Percentiles rank a stretch among this genome's conserved stretches.
These are phyloP conservation scores for Serripes groenlandicus DNA, from an alignment of 2,888 invertebrate genomes.

Conservation along the genomic window DNA sequence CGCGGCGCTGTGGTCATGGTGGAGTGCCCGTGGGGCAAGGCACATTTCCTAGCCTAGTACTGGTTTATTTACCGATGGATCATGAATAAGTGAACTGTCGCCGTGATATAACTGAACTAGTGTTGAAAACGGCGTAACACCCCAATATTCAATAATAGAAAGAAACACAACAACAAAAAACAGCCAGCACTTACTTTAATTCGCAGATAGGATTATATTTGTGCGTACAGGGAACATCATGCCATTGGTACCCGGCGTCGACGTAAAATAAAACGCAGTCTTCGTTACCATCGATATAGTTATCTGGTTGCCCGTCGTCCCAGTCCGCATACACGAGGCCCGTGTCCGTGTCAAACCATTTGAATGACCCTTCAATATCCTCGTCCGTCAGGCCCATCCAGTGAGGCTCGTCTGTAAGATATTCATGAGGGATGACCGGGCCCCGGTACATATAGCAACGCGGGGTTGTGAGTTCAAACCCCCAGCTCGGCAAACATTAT, in stretches of 20 bases:
- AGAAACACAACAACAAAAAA: neutral
- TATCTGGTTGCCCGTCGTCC: conserved; percentile 19
- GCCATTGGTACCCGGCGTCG: conserved; percentile 9
- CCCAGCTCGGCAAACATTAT: too few species aligned
- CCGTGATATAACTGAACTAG: too few species aligned
- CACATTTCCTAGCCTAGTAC: too few species aligned
- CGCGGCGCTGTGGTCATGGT: too few species aligned
- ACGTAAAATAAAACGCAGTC: conserved; percentile 15
- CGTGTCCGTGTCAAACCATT: conserved; percentile 25
- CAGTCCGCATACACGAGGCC: conserved; percentile 17
- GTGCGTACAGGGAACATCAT: conserved; percentile 27
- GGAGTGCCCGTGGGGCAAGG: too few species aligned
- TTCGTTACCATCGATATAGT: conserved; percentile 10
- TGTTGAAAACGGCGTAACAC: too few species aligned
- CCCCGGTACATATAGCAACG: too few species aligned
- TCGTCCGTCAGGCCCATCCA: conserved; percentile 33
- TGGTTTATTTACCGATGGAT: too few species aligned
- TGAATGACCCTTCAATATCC: conserved; percentile 21
- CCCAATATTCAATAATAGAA: neutral
- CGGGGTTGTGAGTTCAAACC: too few species aligned
- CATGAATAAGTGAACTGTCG: too few species aligned
- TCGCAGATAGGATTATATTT: conserved; percentile 24
- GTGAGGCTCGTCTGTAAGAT: conserved; percentile 12
- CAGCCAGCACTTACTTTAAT: neutral
- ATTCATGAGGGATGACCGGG: too few species aligned